These are phyloP conservation scores for Manis pentadactyla DNA, from an alignment of 2,797 vertebrate genomes.

Conservation along the genomic window DNA sequence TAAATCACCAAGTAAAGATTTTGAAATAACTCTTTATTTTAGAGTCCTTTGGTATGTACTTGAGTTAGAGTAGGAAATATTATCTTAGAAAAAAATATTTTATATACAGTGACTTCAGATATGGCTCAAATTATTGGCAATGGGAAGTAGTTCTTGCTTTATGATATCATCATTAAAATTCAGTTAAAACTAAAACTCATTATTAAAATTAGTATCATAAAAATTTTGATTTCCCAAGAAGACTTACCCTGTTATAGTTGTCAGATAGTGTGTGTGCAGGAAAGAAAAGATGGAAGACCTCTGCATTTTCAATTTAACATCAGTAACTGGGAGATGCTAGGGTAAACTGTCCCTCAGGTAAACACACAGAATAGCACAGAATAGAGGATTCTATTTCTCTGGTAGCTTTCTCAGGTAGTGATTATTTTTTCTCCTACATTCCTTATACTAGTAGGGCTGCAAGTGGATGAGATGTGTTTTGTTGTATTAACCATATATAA, in stretches of 20 bases:
- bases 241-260: not conserved
- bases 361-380: not conserved
- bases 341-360: not conserved
- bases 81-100: constrained; percentile 17
- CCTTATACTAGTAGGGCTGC: not conserved
- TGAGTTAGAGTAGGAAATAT: not conserved
- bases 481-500: not conserved
- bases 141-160: constrained; percentile 3
- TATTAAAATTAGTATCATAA: constrained; percentile 48
- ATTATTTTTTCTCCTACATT: not conserved
- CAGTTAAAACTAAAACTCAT: not conserved
- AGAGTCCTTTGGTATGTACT: not conserved
- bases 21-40: not conserved
- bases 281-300: constrained; percentile 19
- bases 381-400: not conserved
- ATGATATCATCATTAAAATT: constrained; percentile 45
- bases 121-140: not conserved
- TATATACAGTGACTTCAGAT: not conserved
- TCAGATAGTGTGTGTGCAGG: not conserved
- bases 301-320: not conserved
- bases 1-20: not conserved
- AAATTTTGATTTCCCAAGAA: constrained; percentile 42
- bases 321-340: not conserved
- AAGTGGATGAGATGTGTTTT: not conserved
- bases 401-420: not conserved